These are phyloP conservation scores for Rhea americana DNA, from an alignment of 2,113 vertebrate genomes.

Conservation along the genomic window DNA sequence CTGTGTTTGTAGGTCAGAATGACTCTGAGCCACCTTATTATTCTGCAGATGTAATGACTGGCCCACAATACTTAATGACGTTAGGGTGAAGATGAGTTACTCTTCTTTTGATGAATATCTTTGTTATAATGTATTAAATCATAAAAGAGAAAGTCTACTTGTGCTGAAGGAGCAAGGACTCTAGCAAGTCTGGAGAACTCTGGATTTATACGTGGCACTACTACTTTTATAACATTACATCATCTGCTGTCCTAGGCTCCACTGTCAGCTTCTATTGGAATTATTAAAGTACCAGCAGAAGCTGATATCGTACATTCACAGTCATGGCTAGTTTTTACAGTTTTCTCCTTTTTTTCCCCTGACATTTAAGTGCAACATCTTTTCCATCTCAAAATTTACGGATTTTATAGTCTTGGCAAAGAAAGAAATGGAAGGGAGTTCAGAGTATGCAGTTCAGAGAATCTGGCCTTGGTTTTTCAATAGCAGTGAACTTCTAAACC, in stretches of 20 bases:
- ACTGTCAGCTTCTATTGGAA: neutral
- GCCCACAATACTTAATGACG: accelerated
- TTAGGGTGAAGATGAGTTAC: neutral
- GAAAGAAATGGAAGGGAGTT: neutral
- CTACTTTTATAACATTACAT: neutral
- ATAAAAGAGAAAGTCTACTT: neutral
- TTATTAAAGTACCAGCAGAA: neutral
- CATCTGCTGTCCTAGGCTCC: neutral
- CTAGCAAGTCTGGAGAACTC: neutral
- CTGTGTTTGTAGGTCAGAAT: accelerated
- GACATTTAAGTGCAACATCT: neutral
- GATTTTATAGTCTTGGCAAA: neutral
- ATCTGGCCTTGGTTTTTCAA: neutral
- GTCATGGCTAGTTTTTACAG: neutral
- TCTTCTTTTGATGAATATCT: neutral
- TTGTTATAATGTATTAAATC: neutral
- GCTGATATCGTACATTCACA: neutral
- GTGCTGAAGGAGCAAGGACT: neutral
- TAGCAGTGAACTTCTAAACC: neutral
- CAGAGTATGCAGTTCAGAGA: neutral
- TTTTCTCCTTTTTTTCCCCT: neutral
- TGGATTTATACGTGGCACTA: neutral
- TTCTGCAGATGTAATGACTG: neutral
- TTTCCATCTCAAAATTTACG: neutral
- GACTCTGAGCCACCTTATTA: accelerated